These are phyloP conservation scores for Chrosomus eos DNA, from an alignment of 2,797 vertebrate species.

Conservation along the genomic window DNA sequence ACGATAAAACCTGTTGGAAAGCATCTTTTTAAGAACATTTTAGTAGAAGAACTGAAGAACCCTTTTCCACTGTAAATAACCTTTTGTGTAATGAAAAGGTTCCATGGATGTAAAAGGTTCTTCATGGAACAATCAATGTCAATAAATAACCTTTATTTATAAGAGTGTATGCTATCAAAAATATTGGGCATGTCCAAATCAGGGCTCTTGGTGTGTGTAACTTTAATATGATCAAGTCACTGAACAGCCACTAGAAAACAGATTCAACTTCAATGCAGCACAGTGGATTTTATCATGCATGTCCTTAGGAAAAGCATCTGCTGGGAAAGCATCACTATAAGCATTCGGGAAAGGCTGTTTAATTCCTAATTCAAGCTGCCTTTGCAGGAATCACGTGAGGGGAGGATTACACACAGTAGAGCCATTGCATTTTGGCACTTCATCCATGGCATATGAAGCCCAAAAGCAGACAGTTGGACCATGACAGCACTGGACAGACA, in stretches of 20 bases:
- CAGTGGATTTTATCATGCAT: constrained; percentile 3
- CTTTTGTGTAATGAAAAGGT: not conserved
- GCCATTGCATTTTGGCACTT: constrained; percentile 53
- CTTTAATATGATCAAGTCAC: not conserved
- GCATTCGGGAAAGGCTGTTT: constrained; percentile 47
- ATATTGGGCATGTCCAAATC: not conserved
- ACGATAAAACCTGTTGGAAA: too few relatives aligned
- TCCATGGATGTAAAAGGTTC: not conserved
- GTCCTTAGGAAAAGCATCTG: constrained; percentile 32
- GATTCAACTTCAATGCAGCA: not conserved
- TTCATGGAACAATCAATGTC: not conserved
- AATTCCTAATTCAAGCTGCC: constrained; percentile 56
- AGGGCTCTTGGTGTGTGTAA: not conserved
- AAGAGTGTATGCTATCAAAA: not conserved
- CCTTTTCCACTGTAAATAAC: not conserved
- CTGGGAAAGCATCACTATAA: constrained; percentile 37
- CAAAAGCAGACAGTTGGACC: constrained; percentile 45
- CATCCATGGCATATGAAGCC: constrained; percentile 46
- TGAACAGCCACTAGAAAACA: not conserved
- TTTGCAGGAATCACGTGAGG: constrained; percentile 47
- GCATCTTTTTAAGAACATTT: not conserved
- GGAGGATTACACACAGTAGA: constrained; percentile 53
- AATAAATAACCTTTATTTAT: not conserved
- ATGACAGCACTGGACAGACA: constrained; percentile 17
- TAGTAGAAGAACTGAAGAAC: not conserved